Percentiles rank a stretch among this genome's conserved stretches.
These are phyloP conservation scores for Pelecanus crispus DNA, from an alignment of 2,113 vertebrate species.

Conservation along the genomic window DNA sequence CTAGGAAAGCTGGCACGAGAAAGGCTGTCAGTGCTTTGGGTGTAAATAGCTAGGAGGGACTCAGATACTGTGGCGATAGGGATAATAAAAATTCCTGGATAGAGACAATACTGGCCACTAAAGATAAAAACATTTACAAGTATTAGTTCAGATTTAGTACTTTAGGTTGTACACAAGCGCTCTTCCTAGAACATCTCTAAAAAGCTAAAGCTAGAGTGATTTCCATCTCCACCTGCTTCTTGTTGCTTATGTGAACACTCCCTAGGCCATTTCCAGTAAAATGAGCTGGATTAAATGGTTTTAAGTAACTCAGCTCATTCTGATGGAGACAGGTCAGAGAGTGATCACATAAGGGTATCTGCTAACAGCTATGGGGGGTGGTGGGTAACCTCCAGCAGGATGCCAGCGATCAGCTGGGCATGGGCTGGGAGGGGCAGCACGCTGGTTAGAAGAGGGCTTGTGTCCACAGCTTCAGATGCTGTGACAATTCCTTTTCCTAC, in stretches of 20 bases:
- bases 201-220: not conserved
- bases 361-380: too few species aligned
- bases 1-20: not conserved
- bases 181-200: not conserved
- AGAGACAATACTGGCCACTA: not conserved
- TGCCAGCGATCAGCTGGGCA: fast-evolving
- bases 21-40: not conserved
- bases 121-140: not conserved
- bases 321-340: not conserved
- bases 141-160: not conserved
- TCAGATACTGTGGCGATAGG: not conserved
- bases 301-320: not conserved
- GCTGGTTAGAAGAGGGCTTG: not conserved
- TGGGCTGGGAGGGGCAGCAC: not conserved
- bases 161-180: not conserved
- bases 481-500: not conserved
- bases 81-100: not conserved
- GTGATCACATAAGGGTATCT: not conserved
- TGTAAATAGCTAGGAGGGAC: not conserved
- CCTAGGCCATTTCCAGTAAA: not conserved
- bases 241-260: not conserved
- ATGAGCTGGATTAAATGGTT: not conserved
- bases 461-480: not conserved
- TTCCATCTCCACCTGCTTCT: not conserved
- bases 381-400: not conserved